Percentiles rank a stretch among this genome's conserved stretches.
phyloP scores from a whole-genome alignment of 2,888 invertebrate genomes.

The Leptogaster cylindrica region DNA sequence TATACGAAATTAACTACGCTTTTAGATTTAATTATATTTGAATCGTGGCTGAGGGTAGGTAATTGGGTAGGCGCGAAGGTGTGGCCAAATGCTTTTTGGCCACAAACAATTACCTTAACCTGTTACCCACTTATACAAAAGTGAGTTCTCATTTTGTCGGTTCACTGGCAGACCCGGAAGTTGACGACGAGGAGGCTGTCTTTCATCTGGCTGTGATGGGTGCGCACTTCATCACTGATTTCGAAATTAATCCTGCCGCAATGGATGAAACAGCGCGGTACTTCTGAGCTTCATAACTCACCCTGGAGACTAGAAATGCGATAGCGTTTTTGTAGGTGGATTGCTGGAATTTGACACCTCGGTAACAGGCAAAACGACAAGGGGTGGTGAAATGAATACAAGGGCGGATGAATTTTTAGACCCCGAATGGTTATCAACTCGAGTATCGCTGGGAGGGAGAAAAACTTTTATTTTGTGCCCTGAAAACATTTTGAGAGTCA shows the following conservation, averaged over 20 bases:
- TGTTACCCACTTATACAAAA: constrained; percentile 23
- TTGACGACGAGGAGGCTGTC: constrained; percentile 16
- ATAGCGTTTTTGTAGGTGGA: constrained; percentile 22
- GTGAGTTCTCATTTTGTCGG: constrained; percentile 4
- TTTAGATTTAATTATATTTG: constrained; percentile 32
- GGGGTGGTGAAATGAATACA: too few relatives aligned
- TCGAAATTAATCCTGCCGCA: constrained; percentile 38
- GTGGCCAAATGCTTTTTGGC: neutral
- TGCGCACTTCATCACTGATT: constrained; percentile 37
- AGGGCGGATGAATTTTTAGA: constrained; percentile 25
- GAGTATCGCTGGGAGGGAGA: neutral
- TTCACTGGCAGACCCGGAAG: neutral
- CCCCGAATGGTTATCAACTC: neutral
- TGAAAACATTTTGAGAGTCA: constrained; percentile 22
- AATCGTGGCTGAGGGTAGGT: constrained; percentile 18
- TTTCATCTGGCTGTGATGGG: constrained; percentile 37
- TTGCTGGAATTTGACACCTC: constrained; percentile 27
- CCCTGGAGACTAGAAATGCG: constrained; percentile 18
- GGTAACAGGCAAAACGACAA: neutral
- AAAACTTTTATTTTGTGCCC: constrained; percentile 28
- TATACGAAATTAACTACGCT: constrained; percentile 27
- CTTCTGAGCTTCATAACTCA: constrained; percentile 21
- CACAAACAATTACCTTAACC: constrained; percentile 32
- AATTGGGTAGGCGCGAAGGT: constrained; percentile 23
- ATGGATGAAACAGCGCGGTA: constrained; percentile 23